These are phyloP conservation scores for Ernsta delagoae DNA, from an alignment of 2,888 invertebrate species.

Conservation along the genomic window DNA sequence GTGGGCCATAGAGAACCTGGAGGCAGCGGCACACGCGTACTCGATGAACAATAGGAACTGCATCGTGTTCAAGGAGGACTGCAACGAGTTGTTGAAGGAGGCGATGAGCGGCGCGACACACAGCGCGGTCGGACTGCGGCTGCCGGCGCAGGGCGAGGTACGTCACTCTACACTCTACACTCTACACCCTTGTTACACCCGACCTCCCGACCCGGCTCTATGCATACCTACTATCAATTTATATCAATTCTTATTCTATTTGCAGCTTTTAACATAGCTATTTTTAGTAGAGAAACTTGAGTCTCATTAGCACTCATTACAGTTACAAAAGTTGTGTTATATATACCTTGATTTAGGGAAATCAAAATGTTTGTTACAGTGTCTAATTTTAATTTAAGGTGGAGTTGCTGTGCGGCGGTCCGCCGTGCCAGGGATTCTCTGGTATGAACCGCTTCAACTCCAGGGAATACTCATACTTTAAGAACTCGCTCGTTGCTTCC, in stretches of 20 bases:
- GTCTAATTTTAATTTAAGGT: constrained; percentile 73
- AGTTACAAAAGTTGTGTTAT: too few relatives aligned
- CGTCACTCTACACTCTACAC: too few relatives aligned
- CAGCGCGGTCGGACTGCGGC: constrained; percentile 76
- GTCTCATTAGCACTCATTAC: too few relatives aligned
- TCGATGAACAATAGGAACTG: constrained; percentile 89
- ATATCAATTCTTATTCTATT: too few relatives aligned
- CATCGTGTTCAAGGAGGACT: constrained; percentile 92
- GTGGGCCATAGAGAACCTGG: constrained; percentile 94
- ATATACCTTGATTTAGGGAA: not conserved
- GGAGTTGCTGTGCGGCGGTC: constrained; percentile 93
- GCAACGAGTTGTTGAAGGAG: constrained; percentile 88
- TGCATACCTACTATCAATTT: too few relatives aligned
- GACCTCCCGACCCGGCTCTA: too few relatives aligned
- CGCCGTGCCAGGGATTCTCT: constrained; percentile 95
- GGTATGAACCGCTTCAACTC: constrained; percentile 96
- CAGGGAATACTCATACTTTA: constrained; percentile 93
- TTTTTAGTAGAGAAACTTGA: too few relatives aligned
- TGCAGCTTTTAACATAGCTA: too few relatives aligned
- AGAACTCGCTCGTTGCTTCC: constrained; percentile 93
- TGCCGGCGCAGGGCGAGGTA: constrained; percentile 89
- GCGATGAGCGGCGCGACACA: constrained; percentile 87
- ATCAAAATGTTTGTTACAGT: not conserved
- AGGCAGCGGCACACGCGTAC: constrained; percentile 92
- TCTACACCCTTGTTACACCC: too few relatives aligned